phyloP scores from a whole-genome alignment of 2,797 vertebrate species.

The Dicrostonyx torquatus region DNA sequence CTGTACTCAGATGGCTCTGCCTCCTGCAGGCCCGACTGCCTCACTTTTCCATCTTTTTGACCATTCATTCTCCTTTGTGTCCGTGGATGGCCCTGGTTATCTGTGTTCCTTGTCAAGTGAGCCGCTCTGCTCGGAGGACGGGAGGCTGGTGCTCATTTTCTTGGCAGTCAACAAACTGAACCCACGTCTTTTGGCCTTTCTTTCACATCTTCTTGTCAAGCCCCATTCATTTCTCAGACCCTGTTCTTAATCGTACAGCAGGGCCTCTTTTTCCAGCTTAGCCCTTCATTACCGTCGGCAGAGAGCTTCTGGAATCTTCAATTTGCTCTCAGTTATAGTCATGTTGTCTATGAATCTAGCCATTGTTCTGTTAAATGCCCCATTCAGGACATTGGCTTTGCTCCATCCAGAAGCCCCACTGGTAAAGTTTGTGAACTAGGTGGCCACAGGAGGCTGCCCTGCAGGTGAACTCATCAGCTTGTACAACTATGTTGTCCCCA shows the following conservation, averaged over 20 bases:
- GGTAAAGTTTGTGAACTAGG: not conserved
- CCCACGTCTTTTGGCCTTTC: not conserved
- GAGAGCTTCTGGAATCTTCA: slow-evolving; percentile 32
- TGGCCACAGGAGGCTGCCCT: not conserved
- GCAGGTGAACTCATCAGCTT: not conserved
- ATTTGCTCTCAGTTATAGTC: not conserved
- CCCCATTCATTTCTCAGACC: slow-evolving; percentile 32
- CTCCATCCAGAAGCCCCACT: not conserved
- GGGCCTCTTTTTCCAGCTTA: slow-evolving; percentile 32
- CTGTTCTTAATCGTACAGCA: not conserved
- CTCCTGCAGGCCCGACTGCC: not conserved
- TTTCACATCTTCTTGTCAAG: slow-evolving; percentile 47
- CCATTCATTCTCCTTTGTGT: not conserved
- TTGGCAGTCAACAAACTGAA: slow-evolving; percentile 22
- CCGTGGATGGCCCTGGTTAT: not conserved
- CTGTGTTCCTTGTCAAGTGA: not conserved
- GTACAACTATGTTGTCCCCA: not conserved
- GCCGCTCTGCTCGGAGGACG: accelerated
- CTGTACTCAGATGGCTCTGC: no score
- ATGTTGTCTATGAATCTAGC: not conserved
- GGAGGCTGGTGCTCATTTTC: not conserved
- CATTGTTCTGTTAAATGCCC: slow-evolving; percentile 6
- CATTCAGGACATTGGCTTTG: not conserved
- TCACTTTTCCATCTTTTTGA: not conserved
- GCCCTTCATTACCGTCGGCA: not conserved